phyloP scores from a whole-genome alignment of 2,797 vertebrate species.

The Lates japonicus region DNA sequence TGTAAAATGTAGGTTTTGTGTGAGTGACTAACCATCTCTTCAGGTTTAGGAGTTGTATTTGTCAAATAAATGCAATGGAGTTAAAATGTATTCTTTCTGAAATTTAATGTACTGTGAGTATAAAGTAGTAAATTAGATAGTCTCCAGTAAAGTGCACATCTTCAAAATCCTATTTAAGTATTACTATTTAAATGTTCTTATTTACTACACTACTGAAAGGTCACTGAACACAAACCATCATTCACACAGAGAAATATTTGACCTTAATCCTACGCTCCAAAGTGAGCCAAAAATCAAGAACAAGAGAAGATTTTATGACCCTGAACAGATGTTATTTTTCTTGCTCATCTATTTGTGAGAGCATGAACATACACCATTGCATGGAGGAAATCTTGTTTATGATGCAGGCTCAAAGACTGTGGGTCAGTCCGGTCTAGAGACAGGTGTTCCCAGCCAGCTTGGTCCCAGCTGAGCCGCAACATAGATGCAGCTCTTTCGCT shows the following conservation, averaged over 20 bases:
- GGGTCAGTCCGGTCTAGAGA: slow-evolving; percentile 45
- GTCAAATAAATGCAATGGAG: neutral
- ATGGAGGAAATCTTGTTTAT: slow-evolving; percentile 62
- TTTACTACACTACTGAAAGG: neutral
- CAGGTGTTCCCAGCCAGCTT: slow-evolving; percentile 64
- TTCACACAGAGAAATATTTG: slow-evolving; percentile 10
- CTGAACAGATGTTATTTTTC: slow-evolving; percentile 61
- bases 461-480: slow-evolving; percentile 55
- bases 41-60: no score
- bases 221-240: slow-evolving; percentile 28
- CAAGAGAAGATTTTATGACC: slow-evolving; percentile 43
- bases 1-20: neutral
- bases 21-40: no score
- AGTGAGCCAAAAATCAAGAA: slow-evolving; percentile 45
- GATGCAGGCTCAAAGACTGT: slow-evolving; percentile 41
- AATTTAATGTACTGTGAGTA: neutral
- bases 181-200: neutral
- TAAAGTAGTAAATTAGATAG: neutral
- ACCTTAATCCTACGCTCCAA: slow-evolving; percentile 42
- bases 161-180: neutral
- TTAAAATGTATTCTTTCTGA: neutral
- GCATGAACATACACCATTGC: slow-evolving; percentile 33
- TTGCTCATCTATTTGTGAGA: slow-evolving; percentile 43
- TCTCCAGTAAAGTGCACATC: neutral
- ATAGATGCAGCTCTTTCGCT: slow-evolving; percentile 50